Base-by-base conservation (phyloP, 2,113 vertebrate genomes). In the Brachypteracias leptosomus region DNA sequence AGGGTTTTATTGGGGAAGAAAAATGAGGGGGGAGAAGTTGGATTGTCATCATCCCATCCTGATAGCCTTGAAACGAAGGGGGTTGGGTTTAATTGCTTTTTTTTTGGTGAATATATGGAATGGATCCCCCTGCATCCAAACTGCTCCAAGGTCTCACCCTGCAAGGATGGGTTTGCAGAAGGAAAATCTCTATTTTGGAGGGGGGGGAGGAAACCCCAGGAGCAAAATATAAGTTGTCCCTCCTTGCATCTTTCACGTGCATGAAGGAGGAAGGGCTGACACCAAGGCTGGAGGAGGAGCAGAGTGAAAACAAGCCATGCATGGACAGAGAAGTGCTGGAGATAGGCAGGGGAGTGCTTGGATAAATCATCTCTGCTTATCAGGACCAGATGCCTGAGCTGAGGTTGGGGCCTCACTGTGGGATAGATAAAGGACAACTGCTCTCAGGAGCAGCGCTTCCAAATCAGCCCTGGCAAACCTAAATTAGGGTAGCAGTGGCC, bases 281-380 rank as follows among this genome's bases (percentile, higher is more conserved):
- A 9, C 36, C 38, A 11, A 91, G 38, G 73, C 52, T 25, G 26
- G 81, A 31, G 55, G 42, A 80, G 40, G 10, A 80, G 38, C 7
- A 10, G 46, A 3, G 8, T 33, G 6, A 58, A 91, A 73, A 3
- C 65, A 46, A 77, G 24, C 74, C 1, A 0, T 81, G 68, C 63
- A 16, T 6, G 80, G 80, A 33, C 44, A 83, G 59, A 11, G 47
- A 38, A 67, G 68, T 4, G 17, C 36, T 47, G 15, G 79, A 88
- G 78, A 85, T 57, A 29, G 0, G 5, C 55, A 20, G 68, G 58
- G 11, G 61, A 36, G 36, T 6, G 42, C 58, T 33, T 35, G 91
- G 88, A 72, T 88, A 91, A 95, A 85, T 95, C 75, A 88, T 81
- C 47, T 61, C 91, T 47, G 47, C 52, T 93, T 95, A 88, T 95